phyloP scores from a whole-genome alignment of 2,797 vertebrate species.

The Botia kubotai region DNA sequence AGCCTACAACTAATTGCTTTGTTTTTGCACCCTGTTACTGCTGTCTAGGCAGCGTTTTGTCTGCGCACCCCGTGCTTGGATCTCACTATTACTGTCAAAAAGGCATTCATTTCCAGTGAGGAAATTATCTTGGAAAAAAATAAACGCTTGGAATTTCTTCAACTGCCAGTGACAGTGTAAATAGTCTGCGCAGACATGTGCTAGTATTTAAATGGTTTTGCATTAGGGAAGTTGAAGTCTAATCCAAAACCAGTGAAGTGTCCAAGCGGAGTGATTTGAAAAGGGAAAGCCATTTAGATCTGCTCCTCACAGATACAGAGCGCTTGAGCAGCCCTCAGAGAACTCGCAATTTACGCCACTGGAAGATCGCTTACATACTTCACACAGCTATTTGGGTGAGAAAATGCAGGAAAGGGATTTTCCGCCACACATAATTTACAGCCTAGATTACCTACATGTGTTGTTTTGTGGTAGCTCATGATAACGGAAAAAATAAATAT shows the following conservation, averaged over 20 bases:
- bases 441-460: slow-evolving; percentile 62
- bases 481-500: slow-evolving; percentile 65
- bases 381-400: slow-evolving; percentile 54
- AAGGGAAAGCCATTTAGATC: slow-evolving; percentile 56
- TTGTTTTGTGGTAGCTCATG: slow-evolving; percentile 62
- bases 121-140: slow-evolving; percentile 5
- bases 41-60: slow-evolving; percentile 34
- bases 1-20: slow-evolving; percentile 48
- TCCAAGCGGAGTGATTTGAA: slow-evolving; percentile 57
- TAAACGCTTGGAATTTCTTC: slow-evolving; percentile 30
- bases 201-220: slow-evolving; percentile 56
- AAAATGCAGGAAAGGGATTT: slow-evolving; percentile 56
- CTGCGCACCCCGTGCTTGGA: slow-evolving; percentile 27
- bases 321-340: slow-evolving; percentile 44
- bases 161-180: slow-evolving; percentile 27
- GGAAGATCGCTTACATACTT: slow-evolving; percentile 51
- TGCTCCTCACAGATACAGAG: slow-evolving; percentile 53
- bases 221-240: slow-evolving; percentile 55
- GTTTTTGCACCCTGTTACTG: slow-evolving; percentile 42
- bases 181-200: slow-evolving; percentile 48
- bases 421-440: slow-evolving; percentile 56
- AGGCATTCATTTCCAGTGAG: slow-evolving; percentile 40
- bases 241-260: slow-evolving; percentile 61
- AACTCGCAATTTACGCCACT: slow-evolving; percentile 40
- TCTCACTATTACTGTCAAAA: slow-evolving; percentile 43